Percentiles rank a stretch among this genome's conserved stretches.
These are phyloP conservation scores for Drosophila lini DNA, from an alignment of 1,140 invertebrate genomes.

Conservation along the genomic window DNA sequence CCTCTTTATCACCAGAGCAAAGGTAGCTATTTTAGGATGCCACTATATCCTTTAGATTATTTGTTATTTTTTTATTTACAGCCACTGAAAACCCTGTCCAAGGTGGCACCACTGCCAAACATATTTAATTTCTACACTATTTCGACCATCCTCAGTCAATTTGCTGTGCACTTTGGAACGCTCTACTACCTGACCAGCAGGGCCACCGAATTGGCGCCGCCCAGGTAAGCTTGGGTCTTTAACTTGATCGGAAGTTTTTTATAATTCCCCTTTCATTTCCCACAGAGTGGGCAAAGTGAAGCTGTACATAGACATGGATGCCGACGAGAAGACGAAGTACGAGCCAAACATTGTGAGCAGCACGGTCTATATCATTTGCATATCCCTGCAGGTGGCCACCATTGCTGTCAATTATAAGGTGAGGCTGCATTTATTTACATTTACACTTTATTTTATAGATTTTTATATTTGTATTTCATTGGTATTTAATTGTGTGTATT, in stretches of 20 bases:
- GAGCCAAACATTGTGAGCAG: constrained; percentile 97
- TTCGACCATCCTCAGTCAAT: constrained; percentile 97
- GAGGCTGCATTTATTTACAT: constrained; percentile 54
- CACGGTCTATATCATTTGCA: constrained; percentile 99
- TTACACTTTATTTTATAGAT: not conserved
- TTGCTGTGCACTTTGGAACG: constrained; percentile 96
- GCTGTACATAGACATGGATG: constrained; percentile 86
- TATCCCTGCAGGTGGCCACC: constrained; percentile 98
- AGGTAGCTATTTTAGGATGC: constrained; percentile 86
- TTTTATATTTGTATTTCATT: too few species aligned
- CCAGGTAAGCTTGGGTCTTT: constrained; percentile 85
- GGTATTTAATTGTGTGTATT: not conserved
- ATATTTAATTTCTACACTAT: constrained; percentile 99
- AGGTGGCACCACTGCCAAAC: constrained; percentile 97
- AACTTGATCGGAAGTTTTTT: not conserved
- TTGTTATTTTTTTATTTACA: constrained; percentile 83
- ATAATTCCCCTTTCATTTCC: not conserved
- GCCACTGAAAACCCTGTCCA: constrained; percentile 97
- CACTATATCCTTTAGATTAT: not conserved
- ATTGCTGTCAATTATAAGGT: constrained; percentile 99
- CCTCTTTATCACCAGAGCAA: constrained; percentile 98
- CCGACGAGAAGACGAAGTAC: constrained; percentile 93
- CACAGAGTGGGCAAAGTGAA: constrained; percentile 86
- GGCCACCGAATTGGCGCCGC: constrained; percentile 88
- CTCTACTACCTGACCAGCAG: constrained; percentile 95